Evolutionary conservation across 2,113 vertebrate species (phyloP).

Genomic region (Abramis brama): DNA sequence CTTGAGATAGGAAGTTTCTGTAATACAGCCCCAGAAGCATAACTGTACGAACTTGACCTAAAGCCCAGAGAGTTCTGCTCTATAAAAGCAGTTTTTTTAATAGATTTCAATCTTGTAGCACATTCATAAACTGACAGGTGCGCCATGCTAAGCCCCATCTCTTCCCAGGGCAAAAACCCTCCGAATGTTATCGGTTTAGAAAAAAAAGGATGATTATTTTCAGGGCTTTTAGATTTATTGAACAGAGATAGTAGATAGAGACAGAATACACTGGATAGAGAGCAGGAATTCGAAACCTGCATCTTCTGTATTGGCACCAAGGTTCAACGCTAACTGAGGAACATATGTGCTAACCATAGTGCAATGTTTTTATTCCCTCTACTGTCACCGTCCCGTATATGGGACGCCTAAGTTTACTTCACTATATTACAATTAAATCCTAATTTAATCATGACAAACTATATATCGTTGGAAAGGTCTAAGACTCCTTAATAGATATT

Average conservation of each 20-base stretch:
- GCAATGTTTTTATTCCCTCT: background rate
- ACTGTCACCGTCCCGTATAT: no score
- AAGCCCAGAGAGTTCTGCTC: background rate
- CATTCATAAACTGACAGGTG: background rate
- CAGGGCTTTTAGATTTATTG: slow-evolving; percentile 12
- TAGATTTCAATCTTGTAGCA: background rate
- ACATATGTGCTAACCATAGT: background rate
- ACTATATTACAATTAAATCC: no score
- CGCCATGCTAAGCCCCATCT: background rate
- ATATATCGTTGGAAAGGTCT: no score
- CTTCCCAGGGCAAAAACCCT: background rate
- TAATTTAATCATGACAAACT: no score
- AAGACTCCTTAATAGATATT: no score
- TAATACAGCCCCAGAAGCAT: background rate
- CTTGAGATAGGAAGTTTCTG: background rate
- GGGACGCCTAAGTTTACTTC: no score
- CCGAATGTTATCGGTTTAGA: background rate
- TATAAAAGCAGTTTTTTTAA: background rate
- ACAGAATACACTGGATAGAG: background rate
- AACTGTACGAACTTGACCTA: slow-evolving; percentile 10
- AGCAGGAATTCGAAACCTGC: background rate
- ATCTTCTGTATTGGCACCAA: no score
- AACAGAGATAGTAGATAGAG: background rate
- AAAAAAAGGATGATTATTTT: background rate
- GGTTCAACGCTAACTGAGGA: background rate